Conservation (phyloP, 2,888 invertebrate species). For the Brassicogethes aeneus region DNA sequence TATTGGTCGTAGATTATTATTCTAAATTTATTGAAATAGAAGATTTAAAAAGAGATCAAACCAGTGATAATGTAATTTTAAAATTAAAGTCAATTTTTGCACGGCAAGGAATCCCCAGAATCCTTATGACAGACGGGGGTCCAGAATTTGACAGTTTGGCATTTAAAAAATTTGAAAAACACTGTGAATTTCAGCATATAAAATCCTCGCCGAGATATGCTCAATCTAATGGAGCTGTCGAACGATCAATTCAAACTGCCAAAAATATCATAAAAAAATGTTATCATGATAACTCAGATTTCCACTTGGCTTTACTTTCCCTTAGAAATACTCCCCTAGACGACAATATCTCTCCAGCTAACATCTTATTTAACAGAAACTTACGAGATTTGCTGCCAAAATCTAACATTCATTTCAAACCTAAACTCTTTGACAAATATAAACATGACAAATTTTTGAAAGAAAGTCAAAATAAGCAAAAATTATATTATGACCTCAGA, state of each 20-base stretch:
- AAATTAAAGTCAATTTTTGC: slow-evolving; percentile 13
- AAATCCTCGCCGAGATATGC: slow-evolving; percentile 7
- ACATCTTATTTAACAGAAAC: slow-evolving; percentile 18
- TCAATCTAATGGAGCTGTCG: slow-evolving; percentile 10
- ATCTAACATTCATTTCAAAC: slow-evolving; percentile 5
- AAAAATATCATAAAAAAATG: slow-evolving; percentile 17
- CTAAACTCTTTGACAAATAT: slow-evolving; percentile 2
- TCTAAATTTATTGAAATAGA: slow-evolving; percentile 9
- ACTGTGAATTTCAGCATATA: slow-evolving; percentile 10
- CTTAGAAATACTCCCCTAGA: slow-evolving; percentile 17
- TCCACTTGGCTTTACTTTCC: slow-evolving; percentile 14
- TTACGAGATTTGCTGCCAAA: slow-evolving; percentile 11
- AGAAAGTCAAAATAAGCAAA: slow-evolving; percentile 2
- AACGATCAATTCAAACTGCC: slow-evolving; percentile 16
- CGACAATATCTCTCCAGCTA: slow-evolving; percentile 16
- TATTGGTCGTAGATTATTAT: slow-evolving; percentile 11
- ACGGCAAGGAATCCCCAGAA: slow-evolving; percentile 12
- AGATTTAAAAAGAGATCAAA: slow-evolving; percentile 6
- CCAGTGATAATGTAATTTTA: slow-evolving; percentile 7
- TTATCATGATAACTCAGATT: slow-evolving; percentile 13
- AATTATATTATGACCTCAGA: slow-evolving; percentile 3
- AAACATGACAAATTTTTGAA: slow-evolving; percentile 5
- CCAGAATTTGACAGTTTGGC: slow-evolving; percentile 5
- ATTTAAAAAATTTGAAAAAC: slow-evolving; percentile 11
- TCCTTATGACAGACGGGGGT: slow-evolving; percentile 12